Percentiles rank a stretch among this genome's conserved stretches.
Evolutionary conservation across 1,140 invertebrate genomes (phyloP).

Genomic region (Drosophila murphyi): DNA sequence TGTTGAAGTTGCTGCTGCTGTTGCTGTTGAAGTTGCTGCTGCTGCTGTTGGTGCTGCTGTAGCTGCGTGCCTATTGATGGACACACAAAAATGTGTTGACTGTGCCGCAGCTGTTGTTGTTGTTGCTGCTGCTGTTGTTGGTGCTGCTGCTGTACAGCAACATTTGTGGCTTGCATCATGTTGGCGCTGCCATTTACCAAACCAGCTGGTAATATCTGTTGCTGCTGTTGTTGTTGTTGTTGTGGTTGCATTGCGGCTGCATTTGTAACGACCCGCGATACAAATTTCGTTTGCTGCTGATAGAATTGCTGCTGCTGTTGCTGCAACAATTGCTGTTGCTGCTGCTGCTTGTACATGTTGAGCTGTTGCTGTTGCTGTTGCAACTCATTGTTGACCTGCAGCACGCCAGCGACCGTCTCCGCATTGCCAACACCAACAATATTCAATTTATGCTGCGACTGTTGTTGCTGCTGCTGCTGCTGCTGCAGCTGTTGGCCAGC

Average conservation of each 20-base stretch:
- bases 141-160: slow-evolving; percentile 49
- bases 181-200: slow-evolving; percentile 73
- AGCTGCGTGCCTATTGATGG: slow-evolving; percentile 58
- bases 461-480: slow-evolving; percentile 65
- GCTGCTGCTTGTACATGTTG: slow-evolving; percentile 56
- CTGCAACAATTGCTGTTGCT: slow-evolving; percentile 62
- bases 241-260: slow-evolving; percentile 62
- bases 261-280: slow-evolving; percentile 80
- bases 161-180: slow-evolving; percentile 54
- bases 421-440: slow-evolving; percentile 65
- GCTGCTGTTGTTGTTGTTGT: slow-evolving; percentile 51
- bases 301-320: slow-evolving; percentile 68
- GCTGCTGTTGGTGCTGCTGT: slow-evolving; percentile 55
- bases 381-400: slow-evolving; percentile 51
- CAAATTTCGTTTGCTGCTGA: slow-evolving; percentile 74
- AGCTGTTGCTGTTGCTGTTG: slow-evolving; percentile 64
- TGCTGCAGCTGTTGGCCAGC: slow-evolving; percentile 78
- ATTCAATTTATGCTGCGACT: slow-evolving; percentile 71
- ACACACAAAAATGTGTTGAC: slow-evolving; percentile 66
- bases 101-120: slow-evolving; percentile 52
- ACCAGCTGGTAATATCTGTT: slow-evolving; percentile 72
- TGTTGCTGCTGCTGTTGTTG: slow-evolving; percentile 56
- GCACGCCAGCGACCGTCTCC: slow-evolving; percentile 52
- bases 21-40: background rate
- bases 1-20: slow-evolving; percentile 49